Conservation (phyloP, 2,113 vertebrate genomes). For the Neolamprologus variostigma region DNA sequence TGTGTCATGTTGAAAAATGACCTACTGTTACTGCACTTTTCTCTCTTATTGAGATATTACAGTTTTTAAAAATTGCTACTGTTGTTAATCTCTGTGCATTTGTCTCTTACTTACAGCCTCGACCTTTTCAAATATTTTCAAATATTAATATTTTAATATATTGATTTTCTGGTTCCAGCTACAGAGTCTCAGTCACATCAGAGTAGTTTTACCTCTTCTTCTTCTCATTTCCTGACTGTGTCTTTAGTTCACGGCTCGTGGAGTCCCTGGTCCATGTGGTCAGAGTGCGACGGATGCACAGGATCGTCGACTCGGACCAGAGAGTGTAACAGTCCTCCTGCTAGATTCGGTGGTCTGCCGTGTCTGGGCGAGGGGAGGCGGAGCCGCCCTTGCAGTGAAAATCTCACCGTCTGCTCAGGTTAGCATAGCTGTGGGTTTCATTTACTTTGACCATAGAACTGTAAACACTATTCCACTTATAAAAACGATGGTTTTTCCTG, state of each 20-base stretch:
- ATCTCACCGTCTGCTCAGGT: slow-evolving; percentile 74
- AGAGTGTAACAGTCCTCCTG: slow-evolving; percentile 71
- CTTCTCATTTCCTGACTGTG: background rate
- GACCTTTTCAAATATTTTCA: background rate
- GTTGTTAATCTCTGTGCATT: background rate
- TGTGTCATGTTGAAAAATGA: background rate
- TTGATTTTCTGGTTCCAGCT: background rate
- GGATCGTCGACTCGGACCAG: slow-evolving; percentile 70
- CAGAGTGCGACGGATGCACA: slow-evolving; percentile 67
- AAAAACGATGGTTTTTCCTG: background rate
- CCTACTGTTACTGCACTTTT: background rate
- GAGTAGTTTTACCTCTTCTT: fast-evolving
- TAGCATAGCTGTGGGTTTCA: background rate
- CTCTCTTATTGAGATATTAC: background rate
- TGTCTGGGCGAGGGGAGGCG: slow-evolving; percentile 74
- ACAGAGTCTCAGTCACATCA: background rate
- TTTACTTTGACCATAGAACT: background rate
- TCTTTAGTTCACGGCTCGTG: slow-evolving; percentile 76
- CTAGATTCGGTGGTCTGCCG: slow-evolving; percentile 73
- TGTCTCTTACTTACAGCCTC: fast-evolving
- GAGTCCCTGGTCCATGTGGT: slow-evolving; percentile 79
- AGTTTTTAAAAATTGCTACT: background rate
- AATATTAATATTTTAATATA: background rate
- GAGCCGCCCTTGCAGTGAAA: slow-evolving; percentile 72
- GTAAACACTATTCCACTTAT: background rate